Conservation (phyloP, 2,888 invertebrate species). For the Agrilus mali region DNA sequence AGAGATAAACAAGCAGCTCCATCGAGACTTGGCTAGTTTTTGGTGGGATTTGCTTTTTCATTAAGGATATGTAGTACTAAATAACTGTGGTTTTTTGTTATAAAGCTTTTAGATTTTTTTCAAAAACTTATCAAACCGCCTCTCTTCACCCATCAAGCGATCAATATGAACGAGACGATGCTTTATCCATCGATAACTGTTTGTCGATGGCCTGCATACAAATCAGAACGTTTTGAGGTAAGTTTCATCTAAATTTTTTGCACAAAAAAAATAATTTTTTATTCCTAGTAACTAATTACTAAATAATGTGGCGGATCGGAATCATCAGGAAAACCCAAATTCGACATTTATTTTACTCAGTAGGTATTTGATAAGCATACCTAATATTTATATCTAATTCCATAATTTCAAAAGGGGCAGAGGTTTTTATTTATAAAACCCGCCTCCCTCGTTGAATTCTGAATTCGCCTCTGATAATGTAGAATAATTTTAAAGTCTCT, state of each 20-base stretch:
- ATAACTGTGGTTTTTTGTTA: too few relatives aligned
- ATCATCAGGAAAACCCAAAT: too few relatives aligned
- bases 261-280: slow-evolving; percentile 4
- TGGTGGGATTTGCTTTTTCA: too few relatives aligned
- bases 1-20: too few relatives aligned
- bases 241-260: slow-evolving; percentile 17
- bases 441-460: too few relatives aligned
- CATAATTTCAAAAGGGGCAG: neutral
- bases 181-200: slow-evolving; percentile 56
- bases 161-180: slow-evolving; percentile 51
- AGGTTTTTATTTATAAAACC: too few relatives aligned
- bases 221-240: slow-evolving; percentile 42
- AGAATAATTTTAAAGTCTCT: neutral
- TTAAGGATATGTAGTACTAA: too few relatives aligned
- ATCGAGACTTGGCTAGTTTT: too few relatives aligned
- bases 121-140: slow-evolving; percentile 48
- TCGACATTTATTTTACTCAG: too few relatives aligned
- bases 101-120: slow-evolving; percentile 45
- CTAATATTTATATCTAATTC: neutral
- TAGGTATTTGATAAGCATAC: too few relatives aligned
- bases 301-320: too few relatives aligned
- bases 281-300: too few relatives aligned
- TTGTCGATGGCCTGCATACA: slow-evolving; percentile 54
- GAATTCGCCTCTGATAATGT: neutral
- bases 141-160: slow-evolving; percentile 54